Percentiles rank a stretch among this genome's conserved stretches.
Conservation (phyloP, 2,113 vertebrate genomes). For the Aldabrachelys gigantea region DNA sequence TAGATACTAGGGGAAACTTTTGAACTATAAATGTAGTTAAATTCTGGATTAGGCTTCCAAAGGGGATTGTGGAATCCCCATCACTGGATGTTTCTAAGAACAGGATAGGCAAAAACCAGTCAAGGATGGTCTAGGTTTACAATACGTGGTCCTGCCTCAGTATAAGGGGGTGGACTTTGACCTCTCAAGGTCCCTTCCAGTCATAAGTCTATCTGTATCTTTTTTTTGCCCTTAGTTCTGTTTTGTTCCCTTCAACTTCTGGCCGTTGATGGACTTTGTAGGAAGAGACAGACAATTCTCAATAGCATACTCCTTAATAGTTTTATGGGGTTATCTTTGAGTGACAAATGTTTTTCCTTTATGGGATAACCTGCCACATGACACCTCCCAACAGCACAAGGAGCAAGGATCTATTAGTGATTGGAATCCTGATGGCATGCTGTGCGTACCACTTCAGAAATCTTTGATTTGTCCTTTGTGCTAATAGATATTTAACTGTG, state of each 20-base stretch:
- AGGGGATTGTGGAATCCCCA: neutral
- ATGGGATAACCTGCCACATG: neutral
- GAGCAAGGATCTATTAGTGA: neutral
- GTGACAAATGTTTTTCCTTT: neutral
- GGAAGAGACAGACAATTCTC: too few relatives aligned
- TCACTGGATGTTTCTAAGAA: neutral
- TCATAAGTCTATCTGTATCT: neutral
- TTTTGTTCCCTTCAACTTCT: accelerated
- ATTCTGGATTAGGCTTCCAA: neutral
- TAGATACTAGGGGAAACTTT: neutral
- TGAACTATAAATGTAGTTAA: neutral
- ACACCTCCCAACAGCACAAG: neutral
- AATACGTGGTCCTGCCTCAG: too few relatives aligned
- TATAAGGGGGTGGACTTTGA: neutral
- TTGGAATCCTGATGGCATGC: neutral
- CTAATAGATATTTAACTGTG: slow-evolving; percentile 34
- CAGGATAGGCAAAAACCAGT: too few relatives aligned
- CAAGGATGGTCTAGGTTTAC: too few relatives aligned
- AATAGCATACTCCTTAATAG: neutral
- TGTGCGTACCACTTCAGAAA: neutral
- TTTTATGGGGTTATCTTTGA: neutral
- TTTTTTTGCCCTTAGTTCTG: neutral
- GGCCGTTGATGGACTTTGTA: neutral
- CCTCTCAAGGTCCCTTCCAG: neutral
- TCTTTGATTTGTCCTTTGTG: neutral